Percentiles rank a stretch among this genome's conserved stretches.
Conservation (phyloP, 1,140 invertebrate genomes). For the Tetragnatha versicolor region DNA sequence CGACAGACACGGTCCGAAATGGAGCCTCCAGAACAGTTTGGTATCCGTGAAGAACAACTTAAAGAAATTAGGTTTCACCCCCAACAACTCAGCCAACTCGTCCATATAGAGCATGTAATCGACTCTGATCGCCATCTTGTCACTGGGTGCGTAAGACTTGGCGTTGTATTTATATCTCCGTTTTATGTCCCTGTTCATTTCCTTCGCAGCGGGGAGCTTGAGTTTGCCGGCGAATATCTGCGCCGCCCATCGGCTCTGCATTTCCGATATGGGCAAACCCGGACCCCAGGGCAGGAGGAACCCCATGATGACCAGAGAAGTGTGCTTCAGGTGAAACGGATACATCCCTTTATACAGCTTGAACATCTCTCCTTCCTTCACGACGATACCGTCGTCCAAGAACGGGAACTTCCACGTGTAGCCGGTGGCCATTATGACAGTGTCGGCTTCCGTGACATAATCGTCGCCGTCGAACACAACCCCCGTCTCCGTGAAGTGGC, state of each 20-base stretch:
- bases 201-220: slow-evolving; percentile 40
- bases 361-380: slow-evolving; percentile 62
- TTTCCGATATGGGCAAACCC: slow-evolving; percentile 67
- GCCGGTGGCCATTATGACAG: slow-evolving; percentile 64
- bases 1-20: slow-evolving; percentile 62
- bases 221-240: slow-evolving; percentile 49
- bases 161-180: slow-evolving; percentile 54
- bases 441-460: slow-evolving; percentile 59
- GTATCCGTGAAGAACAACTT: slow-evolving; percentile 57
- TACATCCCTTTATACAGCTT: slow-evolving; percentile 67
- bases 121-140: slow-evolving; percentile 48
- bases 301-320: slow-evolving; percentile 66
- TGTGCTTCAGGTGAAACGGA: slow-evolving; percentile 60
- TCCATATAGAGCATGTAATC: slow-evolving; percentile 54
- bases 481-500: slow-evolving; percentile 60
- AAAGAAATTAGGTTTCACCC: slow-evolving; percentile 51
- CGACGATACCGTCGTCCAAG: slow-evolving; percentile 55
- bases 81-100: slow-evolving; percentile 49
- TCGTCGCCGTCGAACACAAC: slow-evolving; percentile 61
- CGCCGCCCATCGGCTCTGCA: slow-evolving; percentile 59
- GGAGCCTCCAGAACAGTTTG: slow-evolving; percentile 55
- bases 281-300: slow-evolving; percentile 67
- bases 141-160: slow-evolving; percentile 53
- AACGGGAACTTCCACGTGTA: slow-evolving; percentile 65
- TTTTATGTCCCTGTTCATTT: slow-evolving; percentile 54